These are phyloP conservation scores for Yponomeuta cagnagella DNA, from an alignment of 2,888 invertebrate species.

Conservation along the genomic window DNA sequence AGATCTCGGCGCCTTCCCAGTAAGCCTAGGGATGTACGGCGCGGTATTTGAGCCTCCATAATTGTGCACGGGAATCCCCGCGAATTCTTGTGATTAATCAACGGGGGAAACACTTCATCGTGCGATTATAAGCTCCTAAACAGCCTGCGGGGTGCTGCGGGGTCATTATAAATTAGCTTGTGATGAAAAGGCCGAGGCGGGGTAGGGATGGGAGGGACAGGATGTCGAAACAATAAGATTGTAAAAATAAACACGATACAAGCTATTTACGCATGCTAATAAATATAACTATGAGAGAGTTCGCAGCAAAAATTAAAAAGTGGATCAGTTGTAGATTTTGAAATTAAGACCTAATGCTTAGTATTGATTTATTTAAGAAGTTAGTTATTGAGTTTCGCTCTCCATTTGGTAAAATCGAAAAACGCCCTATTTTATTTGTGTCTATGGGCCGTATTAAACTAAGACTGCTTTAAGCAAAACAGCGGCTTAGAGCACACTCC, in stretches of 20 bases:
- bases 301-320: too few species aligned
- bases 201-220: conserved; percentile 31
- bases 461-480: too few species aligned
- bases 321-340: too few species aligned
- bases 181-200: conserved; percentile 50
- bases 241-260: background rate
- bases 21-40: conserved; percentile 16
- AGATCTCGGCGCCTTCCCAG: conserved; percentile 7
- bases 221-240: conserved; percentile 10
- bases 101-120: conserved; percentile 62
- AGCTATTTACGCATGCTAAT: background rate
- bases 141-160: conserved; percentile 51
- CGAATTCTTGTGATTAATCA: conserved; percentile 56
- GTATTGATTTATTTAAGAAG: too few species aligned
- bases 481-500: too few species aligned
- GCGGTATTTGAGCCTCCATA: conserved; percentile 33
- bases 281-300: too few species aligned
- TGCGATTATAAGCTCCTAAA: conserved; percentile 73
- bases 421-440: too few species aligned
- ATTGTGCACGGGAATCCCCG: conserved; percentile 34
- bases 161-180: conserved; percentile 68
- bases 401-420: too few species aligned
- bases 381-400: too few species aligned
- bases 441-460: too few species aligned
- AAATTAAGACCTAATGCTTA: too few species aligned